phyloP scores from a whole-genome alignment of 1,140 invertebrate genomes.

The Acromyrmex heyeri region DNA sequence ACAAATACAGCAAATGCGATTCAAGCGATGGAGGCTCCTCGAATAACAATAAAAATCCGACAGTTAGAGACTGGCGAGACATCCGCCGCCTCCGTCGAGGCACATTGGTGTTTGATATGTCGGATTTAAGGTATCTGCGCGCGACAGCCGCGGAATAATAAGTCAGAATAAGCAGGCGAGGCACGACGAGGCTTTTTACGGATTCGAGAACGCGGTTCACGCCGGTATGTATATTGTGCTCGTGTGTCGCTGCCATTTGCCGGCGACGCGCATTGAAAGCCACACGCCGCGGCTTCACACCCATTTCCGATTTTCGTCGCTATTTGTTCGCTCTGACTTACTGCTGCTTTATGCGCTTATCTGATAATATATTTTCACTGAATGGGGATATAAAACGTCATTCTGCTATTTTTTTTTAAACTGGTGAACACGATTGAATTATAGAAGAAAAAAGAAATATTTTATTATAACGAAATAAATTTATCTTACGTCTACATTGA shows the following conservation, averaged over 20 bases:
- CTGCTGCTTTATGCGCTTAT: constrained; percentile 31
- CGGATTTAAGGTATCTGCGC: constrained; percentile 74
- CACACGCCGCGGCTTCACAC: constrained; percentile 23
- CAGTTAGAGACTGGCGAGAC: constrained; percentile 49
- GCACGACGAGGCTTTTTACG: constrained; percentile 53
- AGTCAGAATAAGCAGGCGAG: constrained; percentile 50
- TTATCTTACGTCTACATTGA: not conserved
- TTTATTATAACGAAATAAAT: not conserved
- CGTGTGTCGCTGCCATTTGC: constrained; percentile 51
- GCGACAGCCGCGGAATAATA: constrained; percentile 73
- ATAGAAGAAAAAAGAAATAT: not conserved
- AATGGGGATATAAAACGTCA: not conserved
- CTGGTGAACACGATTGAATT: not conserved
- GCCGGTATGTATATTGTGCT: constrained; percentile 42
- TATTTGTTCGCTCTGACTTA: constrained; percentile 44
- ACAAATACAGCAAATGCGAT: not conserved
- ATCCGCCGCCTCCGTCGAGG: constrained; percentile 27
- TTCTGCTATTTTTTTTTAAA: not conserved
- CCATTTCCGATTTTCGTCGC: constrained; percentile 64
- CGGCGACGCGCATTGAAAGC: constrained; percentile 62
- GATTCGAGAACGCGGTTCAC: constrained; percentile 57
- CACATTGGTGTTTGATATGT: constrained; percentile 69
- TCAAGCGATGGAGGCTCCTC: not conserved
- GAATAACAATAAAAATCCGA: constrained; percentile 60
- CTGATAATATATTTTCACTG: constrained; percentile 30